Base-by-base conservation (phyloP, 2,888 invertebrate species). In the Dynastes grantii region DNA sequence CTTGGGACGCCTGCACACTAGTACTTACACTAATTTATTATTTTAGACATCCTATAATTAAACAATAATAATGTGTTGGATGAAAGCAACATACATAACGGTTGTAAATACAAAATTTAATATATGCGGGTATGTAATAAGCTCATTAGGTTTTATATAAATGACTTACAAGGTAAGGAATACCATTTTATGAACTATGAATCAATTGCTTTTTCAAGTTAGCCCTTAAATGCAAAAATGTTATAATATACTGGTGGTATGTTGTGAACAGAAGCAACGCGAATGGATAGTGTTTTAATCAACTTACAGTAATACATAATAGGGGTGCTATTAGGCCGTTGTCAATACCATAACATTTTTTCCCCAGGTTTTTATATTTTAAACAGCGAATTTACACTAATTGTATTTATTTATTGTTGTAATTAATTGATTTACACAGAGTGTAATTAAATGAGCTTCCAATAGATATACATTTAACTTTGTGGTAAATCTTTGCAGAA, bases 321-420 rank as follows among this genome's bases (percentile, higher is more conserved):
- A 37, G 37, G 53, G 55, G 71, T 32, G 37, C 55, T 71, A 55
- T 71, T 71, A 71, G 71, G 71, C 71, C 71, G 71, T 71, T 71
- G 71, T 71, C 22, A 71, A 71, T 71, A 71, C 37, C 55, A 58
- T 71, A 71, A 55, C 53, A 53, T 11, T 53, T 45, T 67, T 71
- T 55, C 16, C 9, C 37, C 40, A 67, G 45, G 40, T 67, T 65
- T 22, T 22, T 45, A 67, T 16, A 58, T 16, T 58, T 58, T 58
- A 58, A 58, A 5, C 55, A 58, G 16, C 55, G 53, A 58, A 8
- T 58, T 58, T 22, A 16, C 55, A 22, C 22, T 58, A 58, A 58
- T 58, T 58, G 8, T 16, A 58, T 58, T 58, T 58, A 58, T 58
- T 58, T 22, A 58, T 58, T 58, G 8, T 58, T 58, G 22, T 58